Percentiles rank a stretch among this genome's conserved stretches.
These are phyloP conservation scores for Tetraneura akinire DNA, from an alignment of 1,140 invertebrate species.

Conservation along the genomic window DNA sequence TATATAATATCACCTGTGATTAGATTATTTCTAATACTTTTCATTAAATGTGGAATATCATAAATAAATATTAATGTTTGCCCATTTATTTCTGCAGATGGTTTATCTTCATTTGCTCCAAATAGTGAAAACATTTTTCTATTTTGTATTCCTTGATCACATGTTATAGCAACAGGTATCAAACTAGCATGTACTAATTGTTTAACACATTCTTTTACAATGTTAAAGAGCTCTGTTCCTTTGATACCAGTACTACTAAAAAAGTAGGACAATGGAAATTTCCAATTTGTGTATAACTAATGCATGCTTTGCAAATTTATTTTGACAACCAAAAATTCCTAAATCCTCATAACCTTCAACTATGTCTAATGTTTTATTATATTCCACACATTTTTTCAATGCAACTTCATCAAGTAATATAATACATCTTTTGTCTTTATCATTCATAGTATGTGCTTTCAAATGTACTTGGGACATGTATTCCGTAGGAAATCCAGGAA, in stretches of 20 bases:
- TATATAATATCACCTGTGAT: neutral
- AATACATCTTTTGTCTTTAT: too few species aligned
- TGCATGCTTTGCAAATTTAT: neutral
- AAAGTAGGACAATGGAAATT: neutral
- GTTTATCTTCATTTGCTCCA: neutral
- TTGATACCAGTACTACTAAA: neutral
- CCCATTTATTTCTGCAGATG: neutral
- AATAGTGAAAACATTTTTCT: conserved; percentile 12
- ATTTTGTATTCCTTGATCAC: conserved; percentile 3
- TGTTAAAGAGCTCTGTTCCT: neutral
- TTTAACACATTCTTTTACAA: neutral
- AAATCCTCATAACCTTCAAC: too few species aligned
- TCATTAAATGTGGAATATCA: neutral
- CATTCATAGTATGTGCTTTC: too few species aligned
- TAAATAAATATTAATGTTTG: neutral
- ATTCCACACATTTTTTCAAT: too few species aligned
- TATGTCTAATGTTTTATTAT: too few species aligned
- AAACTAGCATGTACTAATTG: conserved; percentile 1
- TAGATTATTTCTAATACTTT: neutral
- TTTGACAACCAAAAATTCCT: neutral
- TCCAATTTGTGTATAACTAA: neutral
- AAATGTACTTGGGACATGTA: neutral
- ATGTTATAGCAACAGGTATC: neutral
- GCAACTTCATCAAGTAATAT: too few species aligned
- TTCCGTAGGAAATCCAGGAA: neutral